Percentiles rank a stretch among this genome's conserved stretches.
phyloP scores from a whole-genome alignment of 2,113 vertebrate species.

The Monarcha castaneiventris region DNA sequence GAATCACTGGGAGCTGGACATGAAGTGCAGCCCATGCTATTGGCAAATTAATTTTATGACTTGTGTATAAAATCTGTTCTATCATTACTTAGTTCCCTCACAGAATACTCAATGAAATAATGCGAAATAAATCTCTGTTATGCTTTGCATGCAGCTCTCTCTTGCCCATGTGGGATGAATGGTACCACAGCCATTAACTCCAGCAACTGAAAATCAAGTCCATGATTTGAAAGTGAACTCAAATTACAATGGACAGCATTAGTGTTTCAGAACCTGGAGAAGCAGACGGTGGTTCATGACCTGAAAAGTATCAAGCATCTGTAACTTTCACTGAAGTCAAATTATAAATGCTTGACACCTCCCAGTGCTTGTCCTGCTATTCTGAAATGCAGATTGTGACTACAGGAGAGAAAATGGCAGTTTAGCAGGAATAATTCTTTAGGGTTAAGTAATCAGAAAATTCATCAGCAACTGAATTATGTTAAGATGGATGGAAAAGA shows the following conservation, averaged over 20 bases:
- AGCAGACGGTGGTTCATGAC: not conserved
- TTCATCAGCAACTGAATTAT: not conserved
- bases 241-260: not conserved
- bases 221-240: not conserved
- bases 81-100: not conserved
- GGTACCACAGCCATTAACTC: not conserved
- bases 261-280: not conserved
- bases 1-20: not conserved
- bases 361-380: not conserved
- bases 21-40: not conserved
- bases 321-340: conserved; percentile 4
- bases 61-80: not conserved
- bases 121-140: not conserved
- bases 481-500: not conserved
- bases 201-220: not conserved
- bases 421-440: not conserved
- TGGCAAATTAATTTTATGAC: not conserved
- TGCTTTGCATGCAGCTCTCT: not conserved
- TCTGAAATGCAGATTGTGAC: not conserved
- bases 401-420: not conserved
- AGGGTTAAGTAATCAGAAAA: not conserved
- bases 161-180: not conserved
- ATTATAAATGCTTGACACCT: not conserved
- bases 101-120: not conserved
- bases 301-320: not conserved